Conservation (phyloP, 2,797 vertebrate genomes). For the Coendou prehensilis region DNA sequence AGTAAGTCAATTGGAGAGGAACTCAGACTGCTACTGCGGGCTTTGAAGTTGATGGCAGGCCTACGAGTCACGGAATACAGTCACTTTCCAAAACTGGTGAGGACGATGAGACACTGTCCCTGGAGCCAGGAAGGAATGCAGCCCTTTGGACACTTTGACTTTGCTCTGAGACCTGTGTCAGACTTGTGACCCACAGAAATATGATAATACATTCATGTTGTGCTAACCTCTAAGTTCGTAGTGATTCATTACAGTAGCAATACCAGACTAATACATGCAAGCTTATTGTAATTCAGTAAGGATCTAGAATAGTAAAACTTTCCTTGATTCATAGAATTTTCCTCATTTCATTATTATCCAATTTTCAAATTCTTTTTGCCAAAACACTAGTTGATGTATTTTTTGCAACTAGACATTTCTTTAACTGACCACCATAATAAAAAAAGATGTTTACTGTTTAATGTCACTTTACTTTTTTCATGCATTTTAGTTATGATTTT, state of each 20-base stretch:
- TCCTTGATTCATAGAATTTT: neutral
- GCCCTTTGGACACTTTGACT: neutral
- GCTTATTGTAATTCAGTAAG: neutral
- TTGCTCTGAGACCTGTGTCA: neutral
- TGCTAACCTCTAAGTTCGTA: neutral
- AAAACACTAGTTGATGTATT: constrained; percentile 46
- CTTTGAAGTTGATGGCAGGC: neutral
- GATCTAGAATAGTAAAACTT: neutral
- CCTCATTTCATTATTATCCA: constrained; percentile 28
- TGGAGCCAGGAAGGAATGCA: neutral
- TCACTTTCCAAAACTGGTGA: neutral
- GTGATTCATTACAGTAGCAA: neutral
- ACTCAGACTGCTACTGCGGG: neutral
- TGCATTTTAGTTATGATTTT: constrained; percentile 9
- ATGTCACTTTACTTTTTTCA: constrained; percentile 60
- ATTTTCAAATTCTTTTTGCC: constrained; percentile 31
- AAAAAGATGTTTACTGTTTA: constrained; percentile 77
- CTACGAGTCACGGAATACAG: neutral
- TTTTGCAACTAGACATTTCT: neutral
- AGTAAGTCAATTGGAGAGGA: neutral
- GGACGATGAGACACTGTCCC: neutral
- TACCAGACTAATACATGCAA: neutral
- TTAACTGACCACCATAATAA: neutral
- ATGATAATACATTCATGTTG: neutral
- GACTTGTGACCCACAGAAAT: neutral